Percentiles rank a stretch among this genome's conserved stretches.
phyloP scores from a whole-genome alignment of 2,113 vertebrate genomes.

The Hippocampus abdominalis region DNA sequence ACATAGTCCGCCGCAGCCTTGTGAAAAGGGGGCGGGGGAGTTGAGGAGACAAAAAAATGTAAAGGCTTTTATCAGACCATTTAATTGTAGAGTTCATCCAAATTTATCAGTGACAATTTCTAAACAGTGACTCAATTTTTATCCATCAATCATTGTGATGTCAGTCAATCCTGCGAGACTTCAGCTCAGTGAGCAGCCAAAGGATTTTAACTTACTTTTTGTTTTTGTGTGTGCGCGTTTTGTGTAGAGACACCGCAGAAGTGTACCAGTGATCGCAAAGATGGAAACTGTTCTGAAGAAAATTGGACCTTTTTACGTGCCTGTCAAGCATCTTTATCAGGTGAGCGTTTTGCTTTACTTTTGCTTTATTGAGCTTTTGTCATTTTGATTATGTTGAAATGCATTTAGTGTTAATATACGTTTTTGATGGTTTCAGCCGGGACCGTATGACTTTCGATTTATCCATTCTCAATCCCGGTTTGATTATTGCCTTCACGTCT shows the following conservation, averaged over 20 bases:
- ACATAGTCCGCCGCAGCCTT: constrained; percentile 95
- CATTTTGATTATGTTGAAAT: not conserved
- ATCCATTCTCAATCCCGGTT: no score
- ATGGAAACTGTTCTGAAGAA: not conserved
- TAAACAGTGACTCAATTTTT: no score
- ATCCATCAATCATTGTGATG: not conserved
- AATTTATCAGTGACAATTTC: no score
- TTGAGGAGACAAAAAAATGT: not conserved
- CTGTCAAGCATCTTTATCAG: not conserved
- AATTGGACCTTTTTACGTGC: not conserved
- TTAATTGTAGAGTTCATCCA: not conserved
- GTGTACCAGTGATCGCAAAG: no score
- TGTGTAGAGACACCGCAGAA: not conserved
- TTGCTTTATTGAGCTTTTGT: not conserved
- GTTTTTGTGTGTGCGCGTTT: not conserved
- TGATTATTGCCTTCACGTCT: no score
- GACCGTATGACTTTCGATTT: no score
- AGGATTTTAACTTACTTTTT: no score
- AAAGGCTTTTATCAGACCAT: not conserved
- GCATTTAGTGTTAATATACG: no score
- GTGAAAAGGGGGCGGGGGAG: not conserved
- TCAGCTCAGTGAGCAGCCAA: no score
- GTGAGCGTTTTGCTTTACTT: not conserved
- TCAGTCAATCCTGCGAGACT: no score
- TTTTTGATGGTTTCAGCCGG: no score